Base-by-base conservation (phyloP, 2,113 vertebrate species). In the Lophura nycthemera region DNA sequence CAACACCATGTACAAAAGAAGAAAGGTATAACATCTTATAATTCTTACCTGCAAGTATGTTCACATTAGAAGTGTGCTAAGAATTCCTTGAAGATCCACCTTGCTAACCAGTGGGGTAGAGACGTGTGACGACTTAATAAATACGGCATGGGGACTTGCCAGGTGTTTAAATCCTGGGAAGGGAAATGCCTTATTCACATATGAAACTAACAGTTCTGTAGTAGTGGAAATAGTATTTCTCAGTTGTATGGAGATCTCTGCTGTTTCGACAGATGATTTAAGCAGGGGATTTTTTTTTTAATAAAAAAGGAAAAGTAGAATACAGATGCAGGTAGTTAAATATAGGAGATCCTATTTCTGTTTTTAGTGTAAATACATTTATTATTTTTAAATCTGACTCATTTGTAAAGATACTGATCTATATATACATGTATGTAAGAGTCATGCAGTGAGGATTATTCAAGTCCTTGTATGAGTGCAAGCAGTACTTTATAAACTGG, bases 61-160 rank as follows among this genome's bases (percentile, higher is more conserved):
- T 91, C 50, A 16, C 34, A 74, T 85, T 77, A 91, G 48, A 80
- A 91, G 90, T 8, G 64, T 0, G 2, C 13, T 60, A 74, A 92
- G 67, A 91, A 89, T 88, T 91, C 75, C 65, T 72, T 72, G 29
- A 75, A 73, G 67, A 71, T 74, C 52, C 57, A 8, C 64, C 64
- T 61, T 86, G 72, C 20, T 88, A 45, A 69, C 21, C 64, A 43
- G 47, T 79, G 79, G 65, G 52, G 59, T 61, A 78, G 43, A 80
- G 89, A 83, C 66, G n/a, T 29, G 72, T 71, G 36, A 83, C 89
- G 86, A 95, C 71, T 80, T 92, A 87, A 91, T 89, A 89, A 90
- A 86, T 64, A 38, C 2, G 7, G 45, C 29, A 61, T 27, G 16
- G 40, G 66, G 40, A 85, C 57, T 89, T 79, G 71, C 63, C 52